Conservation (phyloP, 1,140 invertebrate species). For the Drosophila subpulchrella region DNA sequence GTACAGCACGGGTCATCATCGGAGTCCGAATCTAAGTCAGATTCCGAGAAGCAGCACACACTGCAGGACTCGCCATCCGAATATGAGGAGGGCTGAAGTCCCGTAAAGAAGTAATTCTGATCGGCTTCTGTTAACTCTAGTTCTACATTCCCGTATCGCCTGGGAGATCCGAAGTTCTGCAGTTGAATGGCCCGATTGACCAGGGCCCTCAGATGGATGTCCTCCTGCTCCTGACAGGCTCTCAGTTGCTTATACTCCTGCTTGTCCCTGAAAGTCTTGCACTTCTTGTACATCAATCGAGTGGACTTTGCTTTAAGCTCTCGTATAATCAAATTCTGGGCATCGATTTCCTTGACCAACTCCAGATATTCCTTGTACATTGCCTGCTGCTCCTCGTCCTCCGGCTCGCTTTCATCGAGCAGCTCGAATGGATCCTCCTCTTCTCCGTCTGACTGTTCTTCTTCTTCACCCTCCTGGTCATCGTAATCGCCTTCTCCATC, state of each 20-base stretch:
- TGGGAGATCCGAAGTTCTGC: constrained; percentile 55
- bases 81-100: background rate
- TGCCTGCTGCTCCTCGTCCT: constrained; percentile 46
- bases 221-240: constrained; percentile 46
- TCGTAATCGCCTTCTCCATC: background rate
- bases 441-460: background rate
- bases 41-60: background rate
- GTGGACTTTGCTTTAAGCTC: constrained; percentile 21
- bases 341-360: constrained; percentile 53
- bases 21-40: constrained; percentile 12
- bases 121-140: constrained; percentile 29
- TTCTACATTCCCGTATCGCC: constrained; percentile 42
- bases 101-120: constrained; percentile 1
- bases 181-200: constrained; percentile 51
- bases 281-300: constrained; percentile 13
- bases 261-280: constrained; percentile 32
- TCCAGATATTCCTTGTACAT: constrained; percentile 58
- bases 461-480: constrained; percentile 10
- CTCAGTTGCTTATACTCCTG: constrained; percentile 18
- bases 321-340: constrained; percentile 43
- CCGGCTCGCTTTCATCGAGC: constrained; percentile 28
- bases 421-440: constrained; percentile 49
- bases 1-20: background rate
- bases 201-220: constrained; percentile 31
- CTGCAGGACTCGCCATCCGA: background rate